Evolutionary conservation across 23 tunicate species (phyloP).

Genomic region (Corella eumyota): DNA sequence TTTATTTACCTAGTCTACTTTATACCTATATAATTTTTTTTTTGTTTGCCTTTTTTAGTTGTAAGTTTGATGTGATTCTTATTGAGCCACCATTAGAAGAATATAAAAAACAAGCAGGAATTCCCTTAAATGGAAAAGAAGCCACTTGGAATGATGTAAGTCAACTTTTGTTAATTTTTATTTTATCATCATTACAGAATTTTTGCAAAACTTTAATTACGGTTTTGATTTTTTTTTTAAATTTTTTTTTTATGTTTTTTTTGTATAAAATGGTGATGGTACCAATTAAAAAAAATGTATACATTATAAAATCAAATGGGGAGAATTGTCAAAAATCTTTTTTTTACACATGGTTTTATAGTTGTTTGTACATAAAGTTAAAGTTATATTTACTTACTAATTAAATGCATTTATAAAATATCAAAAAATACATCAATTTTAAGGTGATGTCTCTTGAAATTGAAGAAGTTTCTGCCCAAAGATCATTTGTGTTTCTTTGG

Average conservation of each 20-base stretch:
- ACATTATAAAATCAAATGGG: no score
- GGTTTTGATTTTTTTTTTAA: neutral
- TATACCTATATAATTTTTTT: no score
- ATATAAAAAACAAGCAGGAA: conserved; percentile 76
- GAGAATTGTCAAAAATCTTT: no score
- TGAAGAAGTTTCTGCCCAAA: conserved; percentile 49
- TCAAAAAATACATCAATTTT: neutral
- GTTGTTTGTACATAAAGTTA: no score
- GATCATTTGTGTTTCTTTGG: conserved; percentile 92
- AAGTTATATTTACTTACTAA: no score
- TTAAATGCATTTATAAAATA: no score
- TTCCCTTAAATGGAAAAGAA: conserved; percentile 50
- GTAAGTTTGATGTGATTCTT: conserved; percentile 76
- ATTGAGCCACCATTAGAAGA: conserved; percentile 94
- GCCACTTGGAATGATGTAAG: conserved; percentile 74
- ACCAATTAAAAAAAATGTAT: no score
- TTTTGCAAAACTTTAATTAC: neutral
- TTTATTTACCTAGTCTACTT: no score
- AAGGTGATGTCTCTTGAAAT: conserved; percentile 59
- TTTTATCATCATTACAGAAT: neutral
- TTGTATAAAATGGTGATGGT: no score
- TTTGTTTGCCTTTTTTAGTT: conserved; percentile 10
- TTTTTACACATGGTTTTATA: no score
- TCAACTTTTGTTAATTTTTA: no score
- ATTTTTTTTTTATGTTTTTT: no score